Base-by-base conservation (phyloP, 1,140 invertebrate genomes). In the Lordiphosa stackelbergi region DNA sequence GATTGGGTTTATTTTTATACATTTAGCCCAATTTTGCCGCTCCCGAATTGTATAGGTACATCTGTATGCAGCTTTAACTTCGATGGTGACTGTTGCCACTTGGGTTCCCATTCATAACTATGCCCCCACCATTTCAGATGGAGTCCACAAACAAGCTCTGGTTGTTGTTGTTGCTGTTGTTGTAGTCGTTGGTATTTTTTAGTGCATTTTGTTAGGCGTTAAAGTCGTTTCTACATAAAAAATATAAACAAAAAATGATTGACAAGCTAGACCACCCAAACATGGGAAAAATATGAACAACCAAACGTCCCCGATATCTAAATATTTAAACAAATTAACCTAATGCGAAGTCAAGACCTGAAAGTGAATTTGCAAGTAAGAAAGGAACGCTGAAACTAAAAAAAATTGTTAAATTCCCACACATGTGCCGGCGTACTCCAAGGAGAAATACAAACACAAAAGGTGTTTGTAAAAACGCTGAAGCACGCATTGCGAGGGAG, bases 91-190 rank as follows among this genome's bases (percentile, higher is more conserved):
- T 69, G 69, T 56, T 11, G 45, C 35, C 43, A 45, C 69, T 64
- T 64, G 6, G 13, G 31, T 31, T 10, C 16, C 31, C 46, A 78
- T 78, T 78, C 74, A 78, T 78, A 78, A 78, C 65, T 38, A 47
- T 37, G 11, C 11, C 12, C 54, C 69, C 64, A 56, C 53, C 37
- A 46, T 40, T 34, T 69, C 52, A 42, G 71, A 70, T 70, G 53
- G 31, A 54, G 55, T 79, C 74, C 75, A 79, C 75, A 79, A 74
- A 74, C 66, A 79, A 79, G 70, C 37, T 36, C 58, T 55, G 42
- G 24, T 58, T 55, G 60, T 56, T 64, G 65, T 73, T 63, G 24
- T 58, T 55, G 60, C 54, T 64, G 65, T 73, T 63, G 69, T 55
- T 59, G 61, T 40, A 48, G 47, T 48, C 68, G 48, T 35, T 41